These are phyloP conservation scores for Novumbra hubbsi DNA, from an alignment of 2,797 vertebrate genomes.

Conservation along the genomic window DNA sequence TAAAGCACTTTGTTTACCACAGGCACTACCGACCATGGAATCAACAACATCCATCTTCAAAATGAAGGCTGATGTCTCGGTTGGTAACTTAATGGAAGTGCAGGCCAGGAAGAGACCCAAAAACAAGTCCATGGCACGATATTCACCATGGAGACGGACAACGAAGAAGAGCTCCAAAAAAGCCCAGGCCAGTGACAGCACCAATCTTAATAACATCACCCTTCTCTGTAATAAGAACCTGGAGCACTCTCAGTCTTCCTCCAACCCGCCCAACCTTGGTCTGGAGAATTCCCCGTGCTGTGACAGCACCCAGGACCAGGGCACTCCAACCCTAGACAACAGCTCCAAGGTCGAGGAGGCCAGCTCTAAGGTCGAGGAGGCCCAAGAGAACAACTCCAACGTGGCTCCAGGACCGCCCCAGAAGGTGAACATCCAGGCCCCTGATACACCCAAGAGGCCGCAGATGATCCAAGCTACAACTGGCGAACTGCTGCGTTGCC, in stretches of 20 bases:
- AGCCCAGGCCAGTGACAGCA: not conserved
- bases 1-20: too few relatives aligned
- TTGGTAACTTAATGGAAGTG: not conserved
- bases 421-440: not conserved
- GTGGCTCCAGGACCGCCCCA: too few relatives aligned
- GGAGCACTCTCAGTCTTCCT: not conserved
- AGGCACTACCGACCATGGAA: too few relatives aligned
- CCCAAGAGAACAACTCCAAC: too few relatives aligned
- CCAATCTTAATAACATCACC: not conserved
- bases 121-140: not conserved
- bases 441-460: not conserved
- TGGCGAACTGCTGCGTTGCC: not conserved
- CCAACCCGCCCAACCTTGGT: not conserved
- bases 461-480: not conserved
- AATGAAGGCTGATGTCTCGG: not conserved
- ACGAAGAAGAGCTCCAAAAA: not conserved
- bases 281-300: too few relatives aligned
- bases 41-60: too few relatives aligned
- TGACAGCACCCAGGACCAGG: too few relatives aligned
- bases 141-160: not conserved
- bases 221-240: too few relatives aligned
- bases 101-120: not conserved
- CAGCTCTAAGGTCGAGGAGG: too few relatives aligned
- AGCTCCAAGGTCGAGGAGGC: too few relatives aligned
- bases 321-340: too few relatives aligned